Conservation (phyloP, 1,140 invertebrate genomes). For the Notospermus geniculatus region DNA sequence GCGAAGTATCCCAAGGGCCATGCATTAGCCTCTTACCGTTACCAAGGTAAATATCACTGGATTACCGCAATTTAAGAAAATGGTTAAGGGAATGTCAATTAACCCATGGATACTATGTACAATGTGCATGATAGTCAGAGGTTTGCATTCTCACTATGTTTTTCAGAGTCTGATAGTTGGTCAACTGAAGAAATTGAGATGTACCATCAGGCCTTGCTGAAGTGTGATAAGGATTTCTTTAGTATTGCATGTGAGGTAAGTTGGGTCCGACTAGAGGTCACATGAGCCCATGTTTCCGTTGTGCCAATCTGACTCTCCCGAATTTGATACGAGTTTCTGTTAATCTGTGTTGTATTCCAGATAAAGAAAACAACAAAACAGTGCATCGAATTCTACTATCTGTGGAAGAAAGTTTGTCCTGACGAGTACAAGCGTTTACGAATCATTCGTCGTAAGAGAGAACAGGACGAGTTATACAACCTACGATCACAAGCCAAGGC, state of each 20-base stretch:
- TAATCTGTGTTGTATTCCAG: too few species aligned
- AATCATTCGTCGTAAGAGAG: conserved; percentile 55
- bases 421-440: conserved; percentile 75
- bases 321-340: not conserved
- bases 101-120: too few species aligned
- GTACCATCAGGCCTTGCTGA: conserved; percentile 83
- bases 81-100: too few species aligned
- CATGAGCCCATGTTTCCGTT: too few species aligned
- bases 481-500: conserved; percentile 37
- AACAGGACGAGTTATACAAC: conserved; percentile 54
- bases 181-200: conserved; percentile 78
- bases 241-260: conserved; percentile 81
- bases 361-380: conserved; percentile 79
- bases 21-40: conserved; percentile 70
- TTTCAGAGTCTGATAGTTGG: conserved; percentile 74
- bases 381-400: conserved; percentile 96
- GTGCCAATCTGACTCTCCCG: too few species aligned
- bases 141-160: conserved; percentile 20
- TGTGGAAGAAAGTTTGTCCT: conserved; percentile 86
- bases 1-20: conserved; percentile 73
- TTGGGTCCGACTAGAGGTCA: too few species aligned
- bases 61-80: not conserved
- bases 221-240: conserved; percentile 91
- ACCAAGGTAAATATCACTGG: conserved; percentile 57
- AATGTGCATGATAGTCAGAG: too few species aligned